Evolutionary conservation across 2,113 vertebrate genomes (phyloP).

Genomic region (Tor tambroides): DNA sequence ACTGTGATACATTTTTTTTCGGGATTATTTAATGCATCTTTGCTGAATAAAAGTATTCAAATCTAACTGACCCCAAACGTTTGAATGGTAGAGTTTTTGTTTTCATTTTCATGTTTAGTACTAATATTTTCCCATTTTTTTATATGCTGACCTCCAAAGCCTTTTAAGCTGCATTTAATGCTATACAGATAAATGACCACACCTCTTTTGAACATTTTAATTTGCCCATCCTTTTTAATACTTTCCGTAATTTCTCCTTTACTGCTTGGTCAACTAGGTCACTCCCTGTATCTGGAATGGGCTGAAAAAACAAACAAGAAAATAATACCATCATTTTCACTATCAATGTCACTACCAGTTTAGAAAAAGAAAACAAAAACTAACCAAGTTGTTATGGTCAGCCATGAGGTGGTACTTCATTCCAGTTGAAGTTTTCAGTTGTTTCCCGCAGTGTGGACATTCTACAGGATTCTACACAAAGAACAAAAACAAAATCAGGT

Average conservation of each 20-base stretch:
- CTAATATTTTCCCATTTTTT: background rate
- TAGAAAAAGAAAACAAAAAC: background rate
- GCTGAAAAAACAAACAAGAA: conserved; percentile 70
- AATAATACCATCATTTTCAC: background rate
- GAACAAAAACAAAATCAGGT: background rate
- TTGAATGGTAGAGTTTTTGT: background rate
- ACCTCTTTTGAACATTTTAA: conserved; percentile 90
- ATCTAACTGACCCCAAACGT: background rate
- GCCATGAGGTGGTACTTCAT: conserved; percentile 99
- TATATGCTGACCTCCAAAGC: background rate
- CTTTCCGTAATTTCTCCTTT: conserved; percentile 87
- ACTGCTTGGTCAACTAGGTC: conserved; percentile 82
- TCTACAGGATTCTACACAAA: conserved; percentile 82
- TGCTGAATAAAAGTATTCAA: background rate
- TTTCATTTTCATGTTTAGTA: background rate
- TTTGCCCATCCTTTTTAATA: conserved; percentile 90
- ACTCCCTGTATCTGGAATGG: conserved; percentile 79
- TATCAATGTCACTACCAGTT: background rate
- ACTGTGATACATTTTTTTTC: no score
- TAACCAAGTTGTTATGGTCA: conserved; percentile 91
- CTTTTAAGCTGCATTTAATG: background rate
- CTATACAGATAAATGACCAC: conserved; percentile 42
- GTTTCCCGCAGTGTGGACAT: conserved; percentile 92
- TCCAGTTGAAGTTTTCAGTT: conserved; percentile 90
- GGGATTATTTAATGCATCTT: background rate